Conservation (phyloP, 2,888 invertebrate genomes). For the Molanna angustata region DNA sequence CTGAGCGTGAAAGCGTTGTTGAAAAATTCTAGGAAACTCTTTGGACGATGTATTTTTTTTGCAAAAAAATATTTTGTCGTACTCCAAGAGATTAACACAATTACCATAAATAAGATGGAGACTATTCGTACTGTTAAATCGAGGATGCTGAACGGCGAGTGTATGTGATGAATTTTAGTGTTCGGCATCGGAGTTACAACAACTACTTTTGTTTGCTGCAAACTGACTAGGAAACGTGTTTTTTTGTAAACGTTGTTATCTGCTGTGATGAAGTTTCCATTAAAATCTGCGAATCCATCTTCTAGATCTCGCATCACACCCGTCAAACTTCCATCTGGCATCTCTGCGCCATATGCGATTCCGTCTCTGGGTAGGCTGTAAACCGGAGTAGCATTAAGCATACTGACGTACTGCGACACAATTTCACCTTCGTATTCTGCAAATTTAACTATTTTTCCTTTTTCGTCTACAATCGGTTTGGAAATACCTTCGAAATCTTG, state of each 20-base stretch:
- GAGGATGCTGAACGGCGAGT: slow-evolving; percentile 7
- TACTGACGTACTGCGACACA: slow-evolving; percentile 16
- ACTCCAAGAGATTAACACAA: slow-evolving; percentile 17
- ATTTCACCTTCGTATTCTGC: slow-evolving; percentile 21
- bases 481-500: slow-evolving; percentile 16
- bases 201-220: slow-evolving; percentile 14
- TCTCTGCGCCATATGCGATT: slow-evolving; percentile 13
- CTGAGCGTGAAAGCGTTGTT: slow-evolving; percentile 5
- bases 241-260: not conserved
- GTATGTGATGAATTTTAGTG: slow-evolving; percentile 12
- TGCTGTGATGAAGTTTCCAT: slow-evolving; percentile 13
- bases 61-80: no score
- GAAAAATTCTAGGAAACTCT: no score
- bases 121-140: slow-evolving; percentile 2
- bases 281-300: slow-evolving; percentile 20
- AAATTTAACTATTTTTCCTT: slow-evolving; percentile 15
- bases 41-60: no score
- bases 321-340: slow-evolving; percentile 5
- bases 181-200: slow-evolving; percentile 14
- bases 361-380: slow-evolving; percentile 19
- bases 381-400: slow-evolving; percentile 24
- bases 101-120: slow-evolving; percentile 1
- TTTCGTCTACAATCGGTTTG: slow-evolving; percentile 13
- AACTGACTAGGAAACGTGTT: not conserved
- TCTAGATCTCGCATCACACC: slow-evolving; percentile 19